phyloP scores from a whole-genome alignment of 23 tunicate species.

The Ascidia mentula region DNA sequence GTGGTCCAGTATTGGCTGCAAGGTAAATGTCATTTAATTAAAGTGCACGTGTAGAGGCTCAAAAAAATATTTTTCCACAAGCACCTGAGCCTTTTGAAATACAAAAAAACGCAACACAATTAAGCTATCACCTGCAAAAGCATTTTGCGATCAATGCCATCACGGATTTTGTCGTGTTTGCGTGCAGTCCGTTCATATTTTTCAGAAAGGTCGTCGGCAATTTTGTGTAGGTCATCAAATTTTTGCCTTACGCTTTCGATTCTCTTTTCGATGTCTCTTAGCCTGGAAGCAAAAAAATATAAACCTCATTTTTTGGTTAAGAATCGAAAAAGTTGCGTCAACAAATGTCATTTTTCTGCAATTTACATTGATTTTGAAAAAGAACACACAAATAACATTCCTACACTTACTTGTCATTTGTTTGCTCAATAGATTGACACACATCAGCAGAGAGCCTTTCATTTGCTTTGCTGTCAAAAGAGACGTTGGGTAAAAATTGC shows the following conservation, averaged over 20 bases:
- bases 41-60: no score
- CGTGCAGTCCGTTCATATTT: slow-evolving; percentile 31
- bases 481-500: background rate
- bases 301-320: no score
- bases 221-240: slow-evolving; percentile 28
- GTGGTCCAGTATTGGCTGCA: slow-evolving; percentile 5
- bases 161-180: background rate
- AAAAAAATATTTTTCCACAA: background rate
- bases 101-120: no score
- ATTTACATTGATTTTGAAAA: no score
- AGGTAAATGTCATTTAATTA: no score
- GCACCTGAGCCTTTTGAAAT: background rate
- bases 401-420: background rate
- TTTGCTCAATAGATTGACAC: background rate
- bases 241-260: slow-evolving; percentile 6
- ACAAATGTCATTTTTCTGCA: no score
- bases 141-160: background rate
- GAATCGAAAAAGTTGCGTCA: no score
- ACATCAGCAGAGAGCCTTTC: background rate
- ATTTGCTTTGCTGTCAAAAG: background rate
- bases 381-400: no score
- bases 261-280: slow-evolving; percentile 1
- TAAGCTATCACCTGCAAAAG: background rate
- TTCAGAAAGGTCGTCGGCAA: slow-evolving; percentile 27
- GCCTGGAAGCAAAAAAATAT: no score